phyloP scores from a whole-genome alignment of 2,797 vertebrate genomes.

The Urophycis tenuis region DNA sequence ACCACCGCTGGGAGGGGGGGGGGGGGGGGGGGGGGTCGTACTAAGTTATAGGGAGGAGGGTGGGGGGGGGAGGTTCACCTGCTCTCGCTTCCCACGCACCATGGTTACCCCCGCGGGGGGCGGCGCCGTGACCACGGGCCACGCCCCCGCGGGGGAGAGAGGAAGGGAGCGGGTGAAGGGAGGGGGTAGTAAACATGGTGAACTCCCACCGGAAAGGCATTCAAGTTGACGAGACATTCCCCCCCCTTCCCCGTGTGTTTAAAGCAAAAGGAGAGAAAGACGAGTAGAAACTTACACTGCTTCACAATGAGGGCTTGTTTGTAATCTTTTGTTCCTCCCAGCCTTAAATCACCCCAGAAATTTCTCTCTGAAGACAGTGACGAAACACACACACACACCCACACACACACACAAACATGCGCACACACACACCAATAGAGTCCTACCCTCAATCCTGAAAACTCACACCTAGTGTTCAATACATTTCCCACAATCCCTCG shows the following conservation, averaged over 20 bases:
- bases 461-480: not conserved
- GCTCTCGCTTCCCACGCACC: no score
- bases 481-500: not conserved
- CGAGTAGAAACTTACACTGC: not conserved
- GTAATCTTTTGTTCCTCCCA: not conserved
- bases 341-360: not conserved
- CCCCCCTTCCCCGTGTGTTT: no score
- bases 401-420: not conserved
- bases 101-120: no score
- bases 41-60: not conserved
- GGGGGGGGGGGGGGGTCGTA: no score
- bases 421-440: not conserved
- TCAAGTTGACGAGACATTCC: not conserved
- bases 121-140: no score
- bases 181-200: not conserved
- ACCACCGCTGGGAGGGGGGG: no score
- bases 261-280: not conserved
- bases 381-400: not conserved
- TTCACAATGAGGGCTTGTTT: not conserved
- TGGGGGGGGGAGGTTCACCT: not conserved
- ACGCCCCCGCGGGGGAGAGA: no score
- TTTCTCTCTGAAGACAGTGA: constrained; percentile 2
- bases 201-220: not conserved
- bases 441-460: not conserved
- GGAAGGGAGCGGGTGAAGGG: no score